A percentile compares a stretch with the other conserved stretches of the same genome.
phyloP scores from a whole-genome alignment of 2,797 vertebrate genomes.

The Cryptoprocta ferox region DNA sequence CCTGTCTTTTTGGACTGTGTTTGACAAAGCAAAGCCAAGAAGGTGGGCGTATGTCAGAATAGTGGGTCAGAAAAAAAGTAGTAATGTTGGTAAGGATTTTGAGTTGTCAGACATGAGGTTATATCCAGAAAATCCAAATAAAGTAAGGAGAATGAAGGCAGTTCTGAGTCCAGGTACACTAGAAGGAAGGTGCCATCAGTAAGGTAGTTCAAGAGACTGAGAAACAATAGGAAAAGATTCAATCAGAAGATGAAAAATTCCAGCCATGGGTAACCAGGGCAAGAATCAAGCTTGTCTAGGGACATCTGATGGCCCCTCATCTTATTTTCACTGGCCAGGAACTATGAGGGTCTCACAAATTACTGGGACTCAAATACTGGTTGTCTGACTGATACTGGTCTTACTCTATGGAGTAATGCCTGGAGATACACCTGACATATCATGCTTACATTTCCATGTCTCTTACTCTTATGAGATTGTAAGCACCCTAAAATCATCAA shows the following conservation, averaged over 20 bases:
- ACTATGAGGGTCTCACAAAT: neutral
- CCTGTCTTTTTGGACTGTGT: neutral
- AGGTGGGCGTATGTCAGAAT: neutral
- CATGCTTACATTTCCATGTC: neutral
- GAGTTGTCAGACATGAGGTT: neutral
- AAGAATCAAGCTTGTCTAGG: neutral
- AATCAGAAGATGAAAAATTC: neutral
- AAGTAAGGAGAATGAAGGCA: neutral
- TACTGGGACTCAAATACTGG: neutral
- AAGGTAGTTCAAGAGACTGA: neutral
- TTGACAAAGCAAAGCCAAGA: constrained; percentile 23
- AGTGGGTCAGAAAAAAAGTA: neutral
- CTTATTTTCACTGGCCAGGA: neutral
- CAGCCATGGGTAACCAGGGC: neutral
- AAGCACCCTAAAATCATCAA: constrained; percentile 24
- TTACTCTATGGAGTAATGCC: neutral
- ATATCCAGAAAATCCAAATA: neutral
- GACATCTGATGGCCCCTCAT: neutral
- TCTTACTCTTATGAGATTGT: neutral
- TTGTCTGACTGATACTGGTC: neutral
- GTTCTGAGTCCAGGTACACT: neutral
- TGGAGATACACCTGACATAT: neutral
- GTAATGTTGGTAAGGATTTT: neutral
- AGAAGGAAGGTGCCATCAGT: neutral
- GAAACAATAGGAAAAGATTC: neutral